phyloP scores from a whole-genome alignment of 2,888 invertebrate species.

The Troides oblongomaculatus region DNA sequence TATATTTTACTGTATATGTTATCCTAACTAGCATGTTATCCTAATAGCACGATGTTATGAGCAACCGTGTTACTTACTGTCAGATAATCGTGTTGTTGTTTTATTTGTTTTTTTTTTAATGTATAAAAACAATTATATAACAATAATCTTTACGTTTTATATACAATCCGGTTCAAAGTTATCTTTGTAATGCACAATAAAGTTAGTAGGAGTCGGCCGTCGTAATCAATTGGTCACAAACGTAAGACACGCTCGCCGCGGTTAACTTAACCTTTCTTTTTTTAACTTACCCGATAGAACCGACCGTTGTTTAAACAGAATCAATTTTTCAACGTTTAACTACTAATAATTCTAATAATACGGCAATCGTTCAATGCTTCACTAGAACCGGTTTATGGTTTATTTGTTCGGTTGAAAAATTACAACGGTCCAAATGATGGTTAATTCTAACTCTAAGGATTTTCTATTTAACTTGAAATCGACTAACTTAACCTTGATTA shows the following conservation, averaged over 20 bases:
- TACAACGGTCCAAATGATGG: no score
- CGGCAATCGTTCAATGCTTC: slow-evolving; percentile 3
- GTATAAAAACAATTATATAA: background rate
- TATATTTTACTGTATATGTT: no score
- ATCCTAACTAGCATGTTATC: no score
- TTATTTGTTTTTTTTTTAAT: no score
- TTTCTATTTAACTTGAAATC: no score
- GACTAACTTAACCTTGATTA: no score
- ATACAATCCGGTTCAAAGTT: slow-evolving; percentile 4
- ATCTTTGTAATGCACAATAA: slow-evolving; percentile 7
- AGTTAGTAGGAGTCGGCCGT: slow-evolving; percentile 13
- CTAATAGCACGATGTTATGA: no score
- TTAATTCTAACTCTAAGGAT: no score
- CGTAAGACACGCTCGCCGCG: slow-evolving; percentile 14
- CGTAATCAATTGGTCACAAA: slow-evolving; percentile 28
- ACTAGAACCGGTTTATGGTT: background rate
- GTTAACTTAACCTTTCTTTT: background rate
- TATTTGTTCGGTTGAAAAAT: background rate
- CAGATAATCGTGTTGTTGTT: no score
- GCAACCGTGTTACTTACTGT: no score
- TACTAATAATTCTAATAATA: slow-evolving; percentile 9
- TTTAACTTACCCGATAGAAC: slow-evolving; percentile 10
- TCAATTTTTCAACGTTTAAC: slow-evolving; percentile 3
- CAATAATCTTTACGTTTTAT: background rate
- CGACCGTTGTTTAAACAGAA: slow-evolving; percentile 13